Conservation (phyloP, 2,113 vertebrate genomes). For the Mobula birostris region DNA sequence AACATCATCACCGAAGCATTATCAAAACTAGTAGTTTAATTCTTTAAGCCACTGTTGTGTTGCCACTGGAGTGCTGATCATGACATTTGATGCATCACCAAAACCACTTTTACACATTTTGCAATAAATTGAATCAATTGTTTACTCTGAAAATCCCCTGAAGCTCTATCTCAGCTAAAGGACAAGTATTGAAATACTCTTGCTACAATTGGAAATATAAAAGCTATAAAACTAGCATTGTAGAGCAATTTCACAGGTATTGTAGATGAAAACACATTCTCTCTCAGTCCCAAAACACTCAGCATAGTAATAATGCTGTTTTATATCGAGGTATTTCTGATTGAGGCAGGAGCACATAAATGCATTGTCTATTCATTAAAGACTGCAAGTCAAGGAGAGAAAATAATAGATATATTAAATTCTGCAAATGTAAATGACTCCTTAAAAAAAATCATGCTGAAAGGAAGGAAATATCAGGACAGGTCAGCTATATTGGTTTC, state of each 20-base stretch:
- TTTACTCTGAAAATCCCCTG: background rate
- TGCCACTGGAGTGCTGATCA: too few relatives aligned
- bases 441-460: background rate
- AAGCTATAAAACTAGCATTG: background rate
- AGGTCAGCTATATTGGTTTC: background rate
- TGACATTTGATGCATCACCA: background rate
- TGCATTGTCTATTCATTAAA: background rate
- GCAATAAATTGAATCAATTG: background rate
- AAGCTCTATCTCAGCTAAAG: background rate
- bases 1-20: background rate
- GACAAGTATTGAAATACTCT: background rate
- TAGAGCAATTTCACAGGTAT: background rate
- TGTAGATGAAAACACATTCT: background rate
- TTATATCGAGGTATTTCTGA: background rate
- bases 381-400: background rate
- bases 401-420: too few relatives aligned
- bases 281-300: too few relatives aligned
- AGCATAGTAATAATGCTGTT: background rate
- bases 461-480: background rate
- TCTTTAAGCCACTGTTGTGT: too few relatives aligned
- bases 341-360: background rate
- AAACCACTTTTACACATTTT: background rate
- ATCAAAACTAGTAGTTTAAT: too few relatives aligned
- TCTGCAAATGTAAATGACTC: too few relatives aligned
- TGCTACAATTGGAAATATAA: background rate